Evolutionary conservation across 2,888 invertebrate genomes (phyloP).

Genomic region (Dolomedes plantarius): DNA sequence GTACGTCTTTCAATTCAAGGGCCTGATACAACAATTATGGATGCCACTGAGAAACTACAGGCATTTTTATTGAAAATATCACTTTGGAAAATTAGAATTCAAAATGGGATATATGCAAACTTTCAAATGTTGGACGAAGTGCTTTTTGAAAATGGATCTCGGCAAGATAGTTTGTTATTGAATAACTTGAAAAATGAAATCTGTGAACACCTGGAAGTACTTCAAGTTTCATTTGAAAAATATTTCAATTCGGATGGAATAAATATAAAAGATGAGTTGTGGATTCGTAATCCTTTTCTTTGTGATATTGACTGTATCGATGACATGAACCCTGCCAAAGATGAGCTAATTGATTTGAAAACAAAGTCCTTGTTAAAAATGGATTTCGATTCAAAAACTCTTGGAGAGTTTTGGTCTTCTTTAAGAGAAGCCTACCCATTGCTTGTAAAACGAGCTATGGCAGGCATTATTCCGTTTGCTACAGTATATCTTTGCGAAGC

Average conservation of each 20-base stretch:
- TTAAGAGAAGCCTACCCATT: slow-evolving; percentile 43
- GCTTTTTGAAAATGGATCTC: slow-evolving; percentile 28
- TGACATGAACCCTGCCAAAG: slow-evolving; percentile 46
- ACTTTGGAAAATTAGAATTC: slow-evolving; percentile 47
- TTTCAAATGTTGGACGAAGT: slow-evolving; percentile 21
- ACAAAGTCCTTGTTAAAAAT: slow-evolving; percentile 50
- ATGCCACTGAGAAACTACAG: slow-evolving; percentile 48
- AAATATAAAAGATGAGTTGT: slow-evolving; percentile 52
- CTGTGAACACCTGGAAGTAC: slow-evolving; percentile 30
- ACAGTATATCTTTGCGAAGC: slow-evolving; percentile 54
- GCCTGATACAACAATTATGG: slow-evolving; percentile 21
- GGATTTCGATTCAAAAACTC: slow-evolving; percentile 27
- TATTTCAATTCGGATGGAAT: slow-evolving; percentile 45
- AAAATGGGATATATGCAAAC: slow-evolving; percentile 32
- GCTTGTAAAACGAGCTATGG: slow-evolving; percentile 48
- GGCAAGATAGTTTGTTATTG: slow-evolving; percentile 26
- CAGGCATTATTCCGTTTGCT: slow-evolving; percentile 52
- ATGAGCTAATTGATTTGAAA: slow-evolving; percentile 52
- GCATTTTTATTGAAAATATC: slow-evolving; percentile 48
- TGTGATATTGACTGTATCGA: slow-evolving; percentile 55
- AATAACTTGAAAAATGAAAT: slow-evolving; percentile 20
- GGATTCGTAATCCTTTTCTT: slow-evolving; percentile 56
- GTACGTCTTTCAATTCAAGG: slow-evolving; percentile 15
- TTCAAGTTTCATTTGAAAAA: slow-evolving; percentile 33
- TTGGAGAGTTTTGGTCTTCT: neutral